These are phyloP conservation scores for Hirtodrosophila alboralis DNA, from an alignment of 2,888 invertebrate genomes.

Conservation along the genomic window DNA sequence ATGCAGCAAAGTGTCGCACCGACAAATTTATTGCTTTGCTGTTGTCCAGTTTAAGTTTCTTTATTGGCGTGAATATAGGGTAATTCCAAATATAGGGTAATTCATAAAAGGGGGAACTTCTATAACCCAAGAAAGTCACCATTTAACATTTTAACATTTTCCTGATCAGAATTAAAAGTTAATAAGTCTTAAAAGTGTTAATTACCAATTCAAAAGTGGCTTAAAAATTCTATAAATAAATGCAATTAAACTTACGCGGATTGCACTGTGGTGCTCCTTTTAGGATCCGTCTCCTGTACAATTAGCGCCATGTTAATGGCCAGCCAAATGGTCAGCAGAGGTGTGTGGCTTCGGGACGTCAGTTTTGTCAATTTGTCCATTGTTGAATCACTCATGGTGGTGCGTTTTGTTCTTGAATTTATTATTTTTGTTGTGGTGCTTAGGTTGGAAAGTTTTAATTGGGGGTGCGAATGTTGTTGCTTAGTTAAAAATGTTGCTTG, in stretches of 20 bases:
- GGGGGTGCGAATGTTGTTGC: slow-evolving; percentile 51
- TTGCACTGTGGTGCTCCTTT: slow-evolving; percentile 82
- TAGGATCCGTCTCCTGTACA: slow-evolving; percentile 82
- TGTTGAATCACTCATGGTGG: slow-evolving; percentile 83
- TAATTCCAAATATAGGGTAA: too few relatives aligned
- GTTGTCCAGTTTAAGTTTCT: neutral
- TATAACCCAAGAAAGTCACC: too few relatives aligned
- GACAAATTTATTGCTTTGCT: slow-evolving; percentile 29
- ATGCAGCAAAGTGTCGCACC: slow-evolving; percentile 45
- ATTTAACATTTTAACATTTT: too few relatives aligned
- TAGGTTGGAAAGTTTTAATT: slow-evolving; percentile 38
- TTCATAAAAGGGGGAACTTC: too few relatives aligned
- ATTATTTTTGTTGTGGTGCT: slow-evolving; percentile 29
- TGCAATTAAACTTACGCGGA: slow-evolving; percentile 83
- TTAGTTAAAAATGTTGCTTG: slow-evolving; percentile 54
- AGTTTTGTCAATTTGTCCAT: slow-evolving; percentile 79
- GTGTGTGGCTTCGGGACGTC: slow-evolving; percentile 81
- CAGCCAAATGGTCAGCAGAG: slow-evolving; percentile 83
- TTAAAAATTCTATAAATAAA: too few relatives aligned
- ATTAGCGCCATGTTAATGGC: slow-evolving; percentile 84
- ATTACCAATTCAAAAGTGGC: too few relatives aligned
- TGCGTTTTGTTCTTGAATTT: slow-evolving; percentile 34
- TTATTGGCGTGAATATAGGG: too few relatives aligned
- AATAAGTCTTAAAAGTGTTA: too few relatives aligned
- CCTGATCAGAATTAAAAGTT: too few relatives aligned